phyloP scores from a whole-genome alignment of 2,888 invertebrate genomes.

The Selenia dentaria region DNA sequence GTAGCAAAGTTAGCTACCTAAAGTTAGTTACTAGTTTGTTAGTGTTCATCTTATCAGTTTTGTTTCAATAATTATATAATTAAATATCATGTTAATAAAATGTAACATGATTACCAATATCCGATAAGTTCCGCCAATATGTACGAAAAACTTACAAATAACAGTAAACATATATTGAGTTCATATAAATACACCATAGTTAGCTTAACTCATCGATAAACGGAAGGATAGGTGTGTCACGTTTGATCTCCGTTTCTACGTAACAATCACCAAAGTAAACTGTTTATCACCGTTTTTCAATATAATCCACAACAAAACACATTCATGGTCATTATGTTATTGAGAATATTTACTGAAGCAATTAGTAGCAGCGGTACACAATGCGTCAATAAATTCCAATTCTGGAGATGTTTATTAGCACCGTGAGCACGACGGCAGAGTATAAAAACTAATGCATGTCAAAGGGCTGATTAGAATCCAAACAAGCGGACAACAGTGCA shows the following conservation, averaged over 20 bases:
- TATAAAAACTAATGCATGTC: conserved; percentile 63
- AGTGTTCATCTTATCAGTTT: too few relatives aligned
- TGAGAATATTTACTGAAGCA: conserved; percentile 62
- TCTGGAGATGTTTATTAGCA: conserved; percentile 71
- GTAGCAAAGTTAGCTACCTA: too few relatives aligned
- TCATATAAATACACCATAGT: too few relatives aligned
- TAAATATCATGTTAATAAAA: too few relatives aligned
- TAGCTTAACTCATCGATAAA: conserved; percentile 39
- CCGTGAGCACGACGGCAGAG: conserved; percentile 44
- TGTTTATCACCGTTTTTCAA: conserved; percentile 52
- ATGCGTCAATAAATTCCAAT: conserved; percentile 69
- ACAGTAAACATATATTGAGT: too few relatives aligned
- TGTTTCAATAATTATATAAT: too few relatives aligned
- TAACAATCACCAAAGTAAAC: conserved; percentile 44
- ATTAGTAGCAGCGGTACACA: conserved; percentile 54
- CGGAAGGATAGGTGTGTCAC: conserved; percentile 42
- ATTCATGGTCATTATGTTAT: conserved; percentile 77
- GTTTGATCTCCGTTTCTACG: conserved; percentile 29
- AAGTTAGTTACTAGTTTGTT: too few relatives aligned
- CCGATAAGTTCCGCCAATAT: too few relatives aligned
- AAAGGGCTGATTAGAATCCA: conserved; percentile 38
- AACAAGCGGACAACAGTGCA: conserved; percentile 37
- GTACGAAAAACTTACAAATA: too few relatives aligned
- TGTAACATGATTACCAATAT: too few relatives aligned
- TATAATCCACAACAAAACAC: conserved; percentile 59